phyloP scores from a whole-genome alignment of 2,888 invertebrate species.

The Epinotia bilunana region DNA sequence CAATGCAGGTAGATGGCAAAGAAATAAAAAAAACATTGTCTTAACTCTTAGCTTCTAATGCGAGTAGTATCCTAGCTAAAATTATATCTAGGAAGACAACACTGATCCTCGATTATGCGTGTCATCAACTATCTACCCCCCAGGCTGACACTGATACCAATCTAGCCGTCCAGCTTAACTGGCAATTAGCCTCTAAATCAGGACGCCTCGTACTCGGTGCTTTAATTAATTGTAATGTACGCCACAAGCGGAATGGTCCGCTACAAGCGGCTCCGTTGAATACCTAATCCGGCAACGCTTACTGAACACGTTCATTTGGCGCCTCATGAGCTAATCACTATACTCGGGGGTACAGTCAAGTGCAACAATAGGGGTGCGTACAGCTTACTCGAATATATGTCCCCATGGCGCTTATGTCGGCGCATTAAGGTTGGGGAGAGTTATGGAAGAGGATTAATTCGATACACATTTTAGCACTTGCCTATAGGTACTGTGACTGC shows the following conservation, averaged over 20 bases:
- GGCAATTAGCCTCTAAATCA: constrained; percentile 60
- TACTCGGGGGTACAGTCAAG: neutral
- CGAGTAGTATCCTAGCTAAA: neutral
- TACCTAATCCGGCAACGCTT: constrained; percentile 56
- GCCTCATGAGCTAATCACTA: constrained; percentile 32
- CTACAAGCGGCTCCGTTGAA: constrained; percentile 59
- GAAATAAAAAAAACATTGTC: no score
- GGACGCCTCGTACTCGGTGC: constrained; percentile 55
- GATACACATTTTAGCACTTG: no score
- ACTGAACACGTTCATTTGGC: constrained; percentile 36
- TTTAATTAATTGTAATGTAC: constrained; percentile 68
- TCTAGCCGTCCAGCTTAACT: constrained; percentile 19
- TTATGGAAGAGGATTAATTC: no score
- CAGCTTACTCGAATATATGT: no score
- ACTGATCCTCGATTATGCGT: constrained; percentile 22
- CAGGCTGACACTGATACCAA: constrained; percentile 36
- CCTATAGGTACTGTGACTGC: neutral
- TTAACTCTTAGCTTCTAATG: neutral
- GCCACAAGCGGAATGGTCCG: constrained; percentile 65
- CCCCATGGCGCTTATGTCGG: no score
- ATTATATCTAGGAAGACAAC: constrained; percentile 22
- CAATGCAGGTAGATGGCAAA: no score
- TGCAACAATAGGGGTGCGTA: no score
- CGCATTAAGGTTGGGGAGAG: no score
- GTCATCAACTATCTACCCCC: constrained; percentile 32